Percentiles rank a stretch among this genome's conserved stretches.
Conservation (phyloP, 1,140 invertebrate species). For the Drosophila fuyamai region DNA sequence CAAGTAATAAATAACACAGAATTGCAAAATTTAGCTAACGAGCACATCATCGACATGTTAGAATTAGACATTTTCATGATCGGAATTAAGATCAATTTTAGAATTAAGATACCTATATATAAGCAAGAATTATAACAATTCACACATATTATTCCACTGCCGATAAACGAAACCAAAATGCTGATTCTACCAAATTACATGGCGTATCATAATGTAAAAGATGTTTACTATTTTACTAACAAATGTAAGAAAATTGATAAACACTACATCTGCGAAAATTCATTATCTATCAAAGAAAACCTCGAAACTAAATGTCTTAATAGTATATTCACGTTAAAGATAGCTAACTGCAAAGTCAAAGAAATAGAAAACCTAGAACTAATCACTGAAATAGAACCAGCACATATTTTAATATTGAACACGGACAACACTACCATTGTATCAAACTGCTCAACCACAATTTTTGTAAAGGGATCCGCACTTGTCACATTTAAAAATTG, state of each 20-base stretch:
- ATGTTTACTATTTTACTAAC: background rate
- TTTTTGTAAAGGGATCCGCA: background rate
- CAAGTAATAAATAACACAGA: background rate
- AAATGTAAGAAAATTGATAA: background rate
- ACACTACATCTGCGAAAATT: constrained; percentile 1
- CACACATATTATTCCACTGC: no score
- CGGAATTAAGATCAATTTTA: no score
- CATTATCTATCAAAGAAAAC: background rate
- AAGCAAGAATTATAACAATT: no score
- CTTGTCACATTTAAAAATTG: constrained; percentile 1
- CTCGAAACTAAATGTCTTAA: background rate
- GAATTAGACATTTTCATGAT: background rate
- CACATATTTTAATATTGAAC: background rate
- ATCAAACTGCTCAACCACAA: background rate
- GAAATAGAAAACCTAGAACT: background rate
- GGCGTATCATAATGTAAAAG: background rate
- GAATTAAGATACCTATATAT: no score
- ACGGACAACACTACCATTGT: background rate
- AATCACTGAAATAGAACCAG: constrained; percentile 4
- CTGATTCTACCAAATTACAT: background rate
- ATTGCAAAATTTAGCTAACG: background rate
- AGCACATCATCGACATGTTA: background rate
- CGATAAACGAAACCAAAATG: no score
- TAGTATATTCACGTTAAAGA: background rate
- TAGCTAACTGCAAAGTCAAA: background rate